Conservation (phyloP, 2,888 invertebrate species). For the Ommatoiulus sabulosus region DNA sequence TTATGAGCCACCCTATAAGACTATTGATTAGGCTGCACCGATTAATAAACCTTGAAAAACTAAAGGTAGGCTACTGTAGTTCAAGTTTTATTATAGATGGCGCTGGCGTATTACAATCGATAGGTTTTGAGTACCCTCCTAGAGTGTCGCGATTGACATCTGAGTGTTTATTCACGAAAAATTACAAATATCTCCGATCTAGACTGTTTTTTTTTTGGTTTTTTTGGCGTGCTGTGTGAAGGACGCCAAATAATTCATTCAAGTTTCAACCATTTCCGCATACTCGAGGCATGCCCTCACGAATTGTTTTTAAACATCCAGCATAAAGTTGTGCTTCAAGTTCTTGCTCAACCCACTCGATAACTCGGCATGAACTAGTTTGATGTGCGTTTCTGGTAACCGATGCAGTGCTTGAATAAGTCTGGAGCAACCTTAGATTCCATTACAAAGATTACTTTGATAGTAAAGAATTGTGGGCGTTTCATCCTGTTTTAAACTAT, state of each 20-base stretch:
- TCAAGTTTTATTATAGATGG: too few species aligned
- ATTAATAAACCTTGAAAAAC: too few species aligned
- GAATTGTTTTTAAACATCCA: neutral
- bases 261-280: slow-evolving; percentile 3
- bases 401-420: neutral
- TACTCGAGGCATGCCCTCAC: neutral
- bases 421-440: neutral
- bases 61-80: too few species aligned
- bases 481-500: too few species aligned
- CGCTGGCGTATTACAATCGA: too few species aligned
- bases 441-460: neutral
- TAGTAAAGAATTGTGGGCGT: too few species aligned
- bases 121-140: neutral
- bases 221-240: neutral
- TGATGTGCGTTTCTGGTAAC: neutral
- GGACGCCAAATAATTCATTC: neutral
- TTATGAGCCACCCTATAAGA: too few species aligned
- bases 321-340: slow-evolving; percentile 18
- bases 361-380: slow-evolving; percentile 32
- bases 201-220: neutral
- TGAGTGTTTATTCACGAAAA: neutral
- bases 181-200: neutral
- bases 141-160: neutral
- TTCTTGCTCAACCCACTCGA: slow-evolving; percentile 32
- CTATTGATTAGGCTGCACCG: too few species aligned